Evolutionary conservation across 2,113 vertebrate genomes (phyloP), one percentile per base, ranked within the genome.

Genomic region (Carlito syrichta): DNA sequence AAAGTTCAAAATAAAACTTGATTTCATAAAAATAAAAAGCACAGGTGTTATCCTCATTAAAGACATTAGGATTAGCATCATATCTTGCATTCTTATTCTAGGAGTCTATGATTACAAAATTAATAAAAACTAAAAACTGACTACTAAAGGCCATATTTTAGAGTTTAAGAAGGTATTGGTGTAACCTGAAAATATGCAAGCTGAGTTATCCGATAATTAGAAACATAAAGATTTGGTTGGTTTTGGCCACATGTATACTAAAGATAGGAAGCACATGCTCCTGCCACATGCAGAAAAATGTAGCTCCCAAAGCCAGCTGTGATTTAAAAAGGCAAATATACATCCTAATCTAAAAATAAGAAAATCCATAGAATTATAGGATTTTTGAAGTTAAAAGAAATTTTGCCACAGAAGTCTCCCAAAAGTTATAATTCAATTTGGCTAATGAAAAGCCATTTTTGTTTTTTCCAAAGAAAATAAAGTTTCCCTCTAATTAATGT

Each of bases 321-420:
- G 69, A 82, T n/a, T 87, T 62, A 68, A 90, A 87, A 96, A 89
- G 95, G 73, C 56, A 90, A 94, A 94, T 77, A 87, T n/a, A 94
- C 25, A 81, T 63, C 25, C 85, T 86, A 96, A 92, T 89, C 69
- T 95, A 95, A 97, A 97, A 96, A 63, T 92, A 97, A 96, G 58
- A 81, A 93, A 96, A 90, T 56, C 89, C 94, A 84, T 9, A 94
- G 30, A 96, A 97, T 88, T 95, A 96, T 0, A 97, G 54, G 84
- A 84, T 68, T 96, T 95, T 96, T 96, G 40, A 97, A 96, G 68
- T 95, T 96, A 95, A 96, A 92, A 96, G 69, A n/a, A 43, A 73
- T 88, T 96, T 95, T 95, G 62, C 85, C 68, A 86, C 43, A 97
- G 60, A 95, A 93, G 38, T 30, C 50, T 93, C 77, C 81, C 40